Percentiles rank a stretch among this genome's conserved stretches.
phyloP scores from a whole-genome alignment of 1,140 invertebrate genomes.

The Palaemon carinicauda region DNA sequence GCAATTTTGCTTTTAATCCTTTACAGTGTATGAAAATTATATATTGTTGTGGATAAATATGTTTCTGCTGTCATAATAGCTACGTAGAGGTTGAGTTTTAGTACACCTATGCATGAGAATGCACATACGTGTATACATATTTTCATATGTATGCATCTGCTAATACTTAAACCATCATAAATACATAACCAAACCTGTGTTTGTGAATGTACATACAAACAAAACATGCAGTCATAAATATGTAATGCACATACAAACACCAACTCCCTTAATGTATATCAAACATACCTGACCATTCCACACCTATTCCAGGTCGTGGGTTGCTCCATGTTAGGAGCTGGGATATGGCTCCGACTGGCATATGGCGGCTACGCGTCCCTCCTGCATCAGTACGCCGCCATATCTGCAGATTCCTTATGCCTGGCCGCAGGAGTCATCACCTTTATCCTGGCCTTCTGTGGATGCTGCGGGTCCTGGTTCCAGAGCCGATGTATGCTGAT shows the following conservation, averaged over 20 bases:
- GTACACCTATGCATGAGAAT: neutral
- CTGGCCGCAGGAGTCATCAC: slow-evolving; percentile 75
- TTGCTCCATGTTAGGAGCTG: slow-evolving; percentile 77
- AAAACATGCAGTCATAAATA: too few species aligned
- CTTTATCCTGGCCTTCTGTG: slow-evolving; percentile 79
- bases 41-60: too few species aligned
- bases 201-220: too few species aligned
- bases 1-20: too few species aligned
- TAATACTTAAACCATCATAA: neutral
- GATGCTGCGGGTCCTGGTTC: slow-evolving; percentile 84
- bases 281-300: neutral
- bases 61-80: too few species aligned
- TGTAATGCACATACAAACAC: too few species aligned
- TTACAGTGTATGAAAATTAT: too few species aligned
- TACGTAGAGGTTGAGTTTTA: too few species aligned
- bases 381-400: slow-evolving; percentile 75
- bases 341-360: slow-evolving; percentile 75
- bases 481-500: slow-evolving; percentile 80
- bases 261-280: too few species aligned
- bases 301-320: slow-evolving; percentile 73
- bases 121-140: neutral
- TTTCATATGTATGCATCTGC: neutral
- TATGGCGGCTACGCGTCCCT: slow-evolving; percentile 77
- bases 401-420: slow-evolving; percentile 76
- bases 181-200: neutral